Evolutionary conservation across 2,888 invertebrate genomes (phyloP), one percentile per base, ranked within the genome.

Genomic region (Laspeyria flexula): DNA sequence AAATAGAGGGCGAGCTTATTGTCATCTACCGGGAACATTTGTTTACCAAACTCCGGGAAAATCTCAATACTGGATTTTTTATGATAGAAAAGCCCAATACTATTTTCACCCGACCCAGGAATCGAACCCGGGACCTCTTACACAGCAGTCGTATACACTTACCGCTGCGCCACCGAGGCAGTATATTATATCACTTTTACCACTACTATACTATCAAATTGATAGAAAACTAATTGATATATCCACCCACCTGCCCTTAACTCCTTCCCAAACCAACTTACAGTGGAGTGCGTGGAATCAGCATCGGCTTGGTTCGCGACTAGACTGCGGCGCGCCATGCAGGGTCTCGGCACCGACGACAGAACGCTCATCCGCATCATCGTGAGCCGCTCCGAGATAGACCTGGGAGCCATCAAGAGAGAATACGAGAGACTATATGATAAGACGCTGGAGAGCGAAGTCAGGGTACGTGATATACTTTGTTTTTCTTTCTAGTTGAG

Each of bases 321-420:
- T 55, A 90, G 95, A 0, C 84, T 96, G 10, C 94, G 95, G 54
- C 82, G 87, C 43, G 94, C 95, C 2, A 94, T 96, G 94, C 93
- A 94, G 65, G 96, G 96, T 0, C 76, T 94, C 35, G 96, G 96
- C 49, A 96, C 96, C 2, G 94, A 95, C 79, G 96, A 96, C 87
- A 85, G 89, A 23, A 94, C 95, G 0, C 91, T 96, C 59, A 94
- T 96, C 65, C 92, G 96, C 41, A 93, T 96, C 66, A 77, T 96
- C 63, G 95, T 96, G 41, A 94, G 94, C 67, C 93, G 96, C 67
- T 93, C 95, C 0, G 95, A 96, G 90, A 85, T 95, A 40, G 96
- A 96, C 90, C 93, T 96, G 69, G 95, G 88, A 4, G 93, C 93
- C 73, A 95, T 96, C 79, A 95, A 95, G 82, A 79, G 86, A 4